These are phyloP conservation scores for Macroramphosus scolopax DNA, from an alignment of 2,797 vertebrate species.

Conservation along the genomic window DNA sequence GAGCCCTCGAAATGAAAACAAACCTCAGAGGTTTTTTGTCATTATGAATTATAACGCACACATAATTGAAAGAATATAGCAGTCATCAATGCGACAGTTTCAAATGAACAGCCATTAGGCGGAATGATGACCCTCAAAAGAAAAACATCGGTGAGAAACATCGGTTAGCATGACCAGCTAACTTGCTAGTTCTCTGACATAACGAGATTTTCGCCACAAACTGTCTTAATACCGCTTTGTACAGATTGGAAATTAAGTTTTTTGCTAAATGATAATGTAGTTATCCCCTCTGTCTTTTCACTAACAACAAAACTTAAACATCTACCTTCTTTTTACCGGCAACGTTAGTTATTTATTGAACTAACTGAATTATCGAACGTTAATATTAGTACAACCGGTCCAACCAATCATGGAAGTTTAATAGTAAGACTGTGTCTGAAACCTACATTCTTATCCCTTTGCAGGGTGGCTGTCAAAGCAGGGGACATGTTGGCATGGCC, in stretches of 20 bases:
- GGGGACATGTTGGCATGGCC: background rate
- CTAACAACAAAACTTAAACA: too few relatives aligned
- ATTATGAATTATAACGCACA: accelerated
- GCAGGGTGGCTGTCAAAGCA: background rate
- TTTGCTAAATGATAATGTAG: too few relatives aligned
- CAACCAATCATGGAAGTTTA: too few relatives aligned
- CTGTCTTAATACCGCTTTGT: too few relatives aligned
- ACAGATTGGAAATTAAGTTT: too few relatives aligned
- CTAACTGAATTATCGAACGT: too few relatives aligned
- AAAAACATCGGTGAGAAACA: constrained; percentile 16
- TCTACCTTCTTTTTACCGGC: too few relatives aligned
- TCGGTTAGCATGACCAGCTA: constrained; percentile 28
- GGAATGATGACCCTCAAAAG: constrained; percentile 1
- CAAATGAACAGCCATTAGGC: constrained; percentile 2
- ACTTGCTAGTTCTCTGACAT: background rate
- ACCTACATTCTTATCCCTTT: background rate
- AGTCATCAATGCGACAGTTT: background rate
- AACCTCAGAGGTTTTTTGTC: accelerated
- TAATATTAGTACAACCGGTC: background rate
- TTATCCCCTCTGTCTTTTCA: too few relatives aligned
- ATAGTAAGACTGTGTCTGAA: too few relatives aligned
- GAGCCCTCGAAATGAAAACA: constrained; percentile 50
- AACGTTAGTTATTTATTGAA: too few relatives aligned
- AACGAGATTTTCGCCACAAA: background rate
- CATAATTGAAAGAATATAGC: too few relatives aligned